A percentile compares a stretch with the other conserved stretches of the same genome.
Conservation (phyloP, 2,113 vertebrate genomes). For the Nymphicus hollandicus region DNA sequence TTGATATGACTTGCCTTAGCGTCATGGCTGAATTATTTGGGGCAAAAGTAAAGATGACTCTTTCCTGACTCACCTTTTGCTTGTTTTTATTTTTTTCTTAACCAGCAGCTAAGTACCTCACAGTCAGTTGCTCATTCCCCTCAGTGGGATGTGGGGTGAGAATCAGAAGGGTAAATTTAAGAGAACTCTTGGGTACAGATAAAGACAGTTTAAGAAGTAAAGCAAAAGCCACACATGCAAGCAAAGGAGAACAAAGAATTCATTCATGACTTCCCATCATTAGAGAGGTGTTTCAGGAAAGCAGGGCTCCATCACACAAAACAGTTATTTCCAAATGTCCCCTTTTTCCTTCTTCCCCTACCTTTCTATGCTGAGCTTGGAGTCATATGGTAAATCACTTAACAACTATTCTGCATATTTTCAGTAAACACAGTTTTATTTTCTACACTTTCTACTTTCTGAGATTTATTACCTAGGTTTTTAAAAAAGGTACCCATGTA, state of each 20-base stretch:
- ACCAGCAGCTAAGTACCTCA: rapidly evolving
- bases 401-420: background rate
- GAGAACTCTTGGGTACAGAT: background rate
- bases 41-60: background rate
- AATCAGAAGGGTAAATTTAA: background rate
- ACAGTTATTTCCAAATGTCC: rapidly evolving
- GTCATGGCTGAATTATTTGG: background rate
- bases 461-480: background rate
- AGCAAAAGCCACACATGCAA: background rate
- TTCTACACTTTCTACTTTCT: background rate
- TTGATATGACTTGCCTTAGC: background rate
- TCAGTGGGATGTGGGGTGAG: background rate
- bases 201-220: background rate
- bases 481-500: background rate
- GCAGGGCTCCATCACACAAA: rapidly evolving
- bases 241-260: background rate
- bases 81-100: rapidly evolving
- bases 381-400: rapidly evolving
- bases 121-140: rapidly evolving
- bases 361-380: background rate
- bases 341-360: background rate
- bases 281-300: background rate
- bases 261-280: rapidly evolving
- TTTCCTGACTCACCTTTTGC: background rate
- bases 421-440: background rate